Base-by-base conservation (phyloP, 2,113 vertebrate genomes). In the Pseudorasbora parva region DNA sequence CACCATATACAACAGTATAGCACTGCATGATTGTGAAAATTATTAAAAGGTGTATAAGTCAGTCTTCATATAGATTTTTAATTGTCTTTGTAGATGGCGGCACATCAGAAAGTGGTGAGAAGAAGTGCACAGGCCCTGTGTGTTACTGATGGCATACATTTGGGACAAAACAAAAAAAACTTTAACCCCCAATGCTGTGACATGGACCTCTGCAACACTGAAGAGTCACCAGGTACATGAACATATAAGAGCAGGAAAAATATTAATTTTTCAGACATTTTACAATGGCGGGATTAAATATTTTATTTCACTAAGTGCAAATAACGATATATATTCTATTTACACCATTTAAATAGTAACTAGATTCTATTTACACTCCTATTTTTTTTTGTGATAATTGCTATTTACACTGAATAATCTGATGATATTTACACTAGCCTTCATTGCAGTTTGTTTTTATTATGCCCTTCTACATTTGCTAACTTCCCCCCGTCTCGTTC, bases 91-190 rank as follows among this genome's bases (percentile, higher is more conserved):
- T 11, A 68, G 64, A 68, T 68, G 33, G 1, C 9, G 19, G 9
- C 11, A 11, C 64, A 41, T 68, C 11, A 68, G 9, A 68, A n/a
- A 41, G 8, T 6, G 37, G 33, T 41, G 21, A 41, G 19, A 41
- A 68, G 33, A 68, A 41, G 33, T 68, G 64, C 33, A 68, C 64
- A n/a, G 64, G 33, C 64, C 64, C 10, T 41, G 64, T 68, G 64
- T 41, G 33, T 68, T 41, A 11, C 17, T n/a, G 64, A 68, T 19
- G 19, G 8, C 9, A 41, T 12, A 41, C 4, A 41, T 41, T 41
- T 41, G 11, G 64, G 9, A n/a, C 64, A n/a, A 41, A 68, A 33
- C 64, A 0, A 37, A 37, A 37, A 1, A 1, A 1, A 9, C 8
- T 68, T 68, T 37, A 37, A 68, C 41, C 33, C 33, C 17, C 64